A percentile compares a stretch with the other conserved stretches of the same genome.
These are phyloP conservation scores for Amiota minor DNA, from an alignment of 2,888 invertebrate genomes.

Conservation along the genomic window DNA sequence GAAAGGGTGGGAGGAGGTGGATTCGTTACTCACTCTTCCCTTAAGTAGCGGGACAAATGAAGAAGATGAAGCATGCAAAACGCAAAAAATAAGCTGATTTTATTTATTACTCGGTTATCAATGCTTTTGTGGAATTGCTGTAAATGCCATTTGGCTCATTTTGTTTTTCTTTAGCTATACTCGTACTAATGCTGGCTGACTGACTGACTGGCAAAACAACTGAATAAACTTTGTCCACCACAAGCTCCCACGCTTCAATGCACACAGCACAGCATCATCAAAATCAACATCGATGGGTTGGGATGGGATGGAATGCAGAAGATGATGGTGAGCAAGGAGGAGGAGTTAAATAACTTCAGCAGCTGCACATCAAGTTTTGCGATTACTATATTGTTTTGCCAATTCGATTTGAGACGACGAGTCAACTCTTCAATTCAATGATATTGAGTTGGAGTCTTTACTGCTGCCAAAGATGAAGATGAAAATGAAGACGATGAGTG, in stretches of 20 bases:
- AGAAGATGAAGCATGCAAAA: conserved; percentile 5
- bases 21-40: too few species aligned
- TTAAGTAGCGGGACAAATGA: not conserved
- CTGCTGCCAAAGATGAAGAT: conserved; percentile 4
- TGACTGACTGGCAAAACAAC: not conserved
- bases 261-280: conserved; percentile 38
- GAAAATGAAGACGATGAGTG: conserved; percentile 3
- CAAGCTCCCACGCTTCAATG: conserved; percentile 65
- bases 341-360: not conserved
- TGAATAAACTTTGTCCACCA: conserved; percentile 37
- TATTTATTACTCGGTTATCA: conserved; percentile 62
- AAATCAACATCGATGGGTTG: not conserved
- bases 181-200: too few species aligned
- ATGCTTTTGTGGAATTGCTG: conserved; percentile 36
- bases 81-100: conserved; percentile 26
- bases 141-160: conserved; percentile 5
- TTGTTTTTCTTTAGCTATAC: too few species aligned
- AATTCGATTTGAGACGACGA: not conserved
- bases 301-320: not conserved
- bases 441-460: not conserved
- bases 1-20: too few species aligned
- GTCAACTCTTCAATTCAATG: not conserved
- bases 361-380: conserved; percentile 59
- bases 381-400: conserved; percentile 43
- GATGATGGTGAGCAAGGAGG: not conserved